phyloP scores from a whole-genome alignment of 2,888 invertebrate genomes.

The Desoria tigrina region DNA sequence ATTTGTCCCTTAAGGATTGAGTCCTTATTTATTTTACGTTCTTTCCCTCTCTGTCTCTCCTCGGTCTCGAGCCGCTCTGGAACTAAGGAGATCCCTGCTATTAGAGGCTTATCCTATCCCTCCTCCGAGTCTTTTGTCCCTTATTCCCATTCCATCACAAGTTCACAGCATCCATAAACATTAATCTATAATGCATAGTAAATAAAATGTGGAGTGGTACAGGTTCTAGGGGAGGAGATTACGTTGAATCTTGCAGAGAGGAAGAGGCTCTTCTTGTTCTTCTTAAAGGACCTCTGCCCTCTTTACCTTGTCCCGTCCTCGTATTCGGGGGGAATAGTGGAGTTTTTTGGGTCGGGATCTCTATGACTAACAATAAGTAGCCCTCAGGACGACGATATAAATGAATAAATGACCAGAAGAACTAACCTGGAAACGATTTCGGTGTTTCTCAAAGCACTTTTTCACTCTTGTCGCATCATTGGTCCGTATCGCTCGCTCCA shows the following conservation, averaged over 20 bases:
- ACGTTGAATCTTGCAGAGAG: too few species aligned
- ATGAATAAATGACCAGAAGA: too few species aligned
- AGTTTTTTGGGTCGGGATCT: not conserved
- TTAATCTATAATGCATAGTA: constrained; percentile 26
- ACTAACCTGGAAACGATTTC: constrained; percentile 59
- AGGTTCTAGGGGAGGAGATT: not conserved
- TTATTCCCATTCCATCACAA: not conserved
- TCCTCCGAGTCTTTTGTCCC: too few species aligned
- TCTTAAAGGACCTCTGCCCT: too few species aligned
- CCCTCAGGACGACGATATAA: not conserved
- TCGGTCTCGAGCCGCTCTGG: too few species aligned
- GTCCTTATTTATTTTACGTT: not conserved
- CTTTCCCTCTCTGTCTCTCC: not conserved
- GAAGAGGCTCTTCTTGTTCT: too few species aligned
- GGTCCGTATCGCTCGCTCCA: constrained; percentile 61
- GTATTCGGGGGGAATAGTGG: not conserved
- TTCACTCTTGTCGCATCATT: constrained; percentile 61
- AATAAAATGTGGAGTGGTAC: not conserved
- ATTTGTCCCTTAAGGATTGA: constrained; percentile 2
- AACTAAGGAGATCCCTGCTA: too few species aligned
- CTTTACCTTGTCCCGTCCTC: too few species aligned
- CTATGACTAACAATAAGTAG: too few species aligned
- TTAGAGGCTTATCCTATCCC: too few species aligned
- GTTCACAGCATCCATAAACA: constrained; percentile 19
- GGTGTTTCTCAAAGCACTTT: constrained; percentile 61